These are phyloP conservation scores for Melipona beecheii DNA, from an alignment of 2,888 invertebrate species.

Conservation along the genomic window DNA sequence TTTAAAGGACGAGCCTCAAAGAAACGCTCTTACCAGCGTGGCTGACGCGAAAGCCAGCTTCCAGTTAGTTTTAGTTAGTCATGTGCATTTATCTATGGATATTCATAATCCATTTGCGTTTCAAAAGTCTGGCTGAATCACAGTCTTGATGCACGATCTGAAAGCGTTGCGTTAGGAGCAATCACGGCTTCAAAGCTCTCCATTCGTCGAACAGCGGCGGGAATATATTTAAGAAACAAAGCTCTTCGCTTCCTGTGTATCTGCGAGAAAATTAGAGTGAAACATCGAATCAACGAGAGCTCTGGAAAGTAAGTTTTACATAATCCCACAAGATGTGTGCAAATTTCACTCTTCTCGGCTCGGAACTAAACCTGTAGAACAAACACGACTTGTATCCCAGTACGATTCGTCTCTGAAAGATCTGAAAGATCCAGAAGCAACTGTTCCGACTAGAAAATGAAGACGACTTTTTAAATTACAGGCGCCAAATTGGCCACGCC, in stretches of 20 bases:
- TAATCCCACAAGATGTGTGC: too few species aligned
- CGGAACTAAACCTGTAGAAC: too few species aligned
- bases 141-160: not conserved
- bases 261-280: too few species aligned
- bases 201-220: not conserved
- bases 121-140: not conserved
- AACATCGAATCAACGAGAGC: too few species aligned
- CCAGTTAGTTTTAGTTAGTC: not conserved
- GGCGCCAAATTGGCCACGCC: too few species aligned
- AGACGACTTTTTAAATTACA: too few species aligned
- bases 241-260: not conserved
- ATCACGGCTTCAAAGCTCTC: not conserved
- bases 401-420: too few species aligned
- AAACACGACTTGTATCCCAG: too few species aligned
- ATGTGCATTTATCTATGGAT: constrained; percentile 17
- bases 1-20: constrained; percentile 18
- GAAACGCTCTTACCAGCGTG: not conserved
- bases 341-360: not conserved
- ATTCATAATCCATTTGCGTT: constrained; percentile 14
- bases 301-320: too few species aligned
- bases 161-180: not conserved
- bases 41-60: not conserved
- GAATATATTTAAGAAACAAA: not conserved
- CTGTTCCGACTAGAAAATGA: too few species aligned
- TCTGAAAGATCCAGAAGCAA: too few species aligned